Conservation (phyloP, 2,113 vertebrate genomes). For the Alosa alosa region DNA sequence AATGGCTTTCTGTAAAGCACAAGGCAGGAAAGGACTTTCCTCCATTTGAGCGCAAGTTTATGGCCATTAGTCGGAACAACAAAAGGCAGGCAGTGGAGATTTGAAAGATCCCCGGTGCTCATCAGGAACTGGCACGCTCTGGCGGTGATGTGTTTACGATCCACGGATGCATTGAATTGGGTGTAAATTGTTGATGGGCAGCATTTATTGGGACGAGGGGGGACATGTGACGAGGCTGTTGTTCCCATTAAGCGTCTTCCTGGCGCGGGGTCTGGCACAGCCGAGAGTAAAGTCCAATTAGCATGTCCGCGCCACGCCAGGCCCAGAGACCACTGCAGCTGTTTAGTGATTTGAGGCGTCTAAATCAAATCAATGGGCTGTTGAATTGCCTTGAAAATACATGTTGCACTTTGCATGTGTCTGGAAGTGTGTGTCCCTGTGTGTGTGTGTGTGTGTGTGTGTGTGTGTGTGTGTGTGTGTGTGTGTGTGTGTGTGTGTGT, state of each 20-base stretch:
- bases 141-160: neutral
- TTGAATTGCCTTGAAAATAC: neutral
- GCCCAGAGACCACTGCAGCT: slow-evolving; percentile 16
- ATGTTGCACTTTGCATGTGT: neutral
- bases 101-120: neutral
- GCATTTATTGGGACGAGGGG: neutral
- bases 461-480: slow-evolving; percentile 20
- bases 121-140: neutral
- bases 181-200: neutral
- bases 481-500: slow-evolving; percentile 25
- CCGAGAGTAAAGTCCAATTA: slow-evolving; percentile 23
- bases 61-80: slow-evolving; percentile 2
- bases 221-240: neutral
- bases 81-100: slow-evolving; percentile 1
- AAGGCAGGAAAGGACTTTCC: neutral
- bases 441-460: slow-evolving; percentile 9
- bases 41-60: neutral
- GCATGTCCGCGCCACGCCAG: neutral
- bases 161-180: neutral
- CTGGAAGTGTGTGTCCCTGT: slow-evolving; percentile 3
- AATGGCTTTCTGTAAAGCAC: neutral
- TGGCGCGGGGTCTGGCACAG: slow-evolving; percentile 5
- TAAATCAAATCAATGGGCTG: slow-evolving; percentile 25
- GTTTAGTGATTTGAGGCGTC: slow-evolving; percentile 19
- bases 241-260: slow-evolving; percentile 27